A percentile compares a stretch with the other conserved stretches of the same genome.
phyloP scores from a whole-genome alignment of 2,888 invertebrate species.

The Pilophorus perplexus region DNA sequence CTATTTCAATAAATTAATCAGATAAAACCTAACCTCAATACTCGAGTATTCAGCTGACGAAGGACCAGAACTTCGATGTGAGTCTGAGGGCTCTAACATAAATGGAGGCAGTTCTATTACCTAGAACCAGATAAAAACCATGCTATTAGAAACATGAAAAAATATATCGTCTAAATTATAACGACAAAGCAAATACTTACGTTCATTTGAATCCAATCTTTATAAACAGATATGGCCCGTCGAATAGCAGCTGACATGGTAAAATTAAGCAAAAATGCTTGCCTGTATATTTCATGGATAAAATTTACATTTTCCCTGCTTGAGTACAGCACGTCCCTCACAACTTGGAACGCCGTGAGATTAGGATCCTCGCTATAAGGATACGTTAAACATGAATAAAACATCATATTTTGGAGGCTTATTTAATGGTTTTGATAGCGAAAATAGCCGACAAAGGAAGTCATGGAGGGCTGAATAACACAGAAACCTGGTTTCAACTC shows the following conservation, averaged over 20 bases:
- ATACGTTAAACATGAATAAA: background rate
- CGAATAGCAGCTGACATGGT: slow-evolving; percentile 82
- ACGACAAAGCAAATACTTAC: slow-evolving; percentile 53
- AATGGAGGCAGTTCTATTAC: slow-evolving; percentile 75
- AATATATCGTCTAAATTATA: background rate
- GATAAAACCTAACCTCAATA: no score
- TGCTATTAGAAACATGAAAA: background rate
- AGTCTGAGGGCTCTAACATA: slow-evolving; percentile 59
- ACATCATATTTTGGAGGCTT: background rate
- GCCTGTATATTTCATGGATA: slow-evolving; percentile 88
- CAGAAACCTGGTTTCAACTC: no score
- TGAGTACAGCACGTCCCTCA: slow-evolving; percentile 81
- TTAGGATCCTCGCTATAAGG: slow-evolving; percentile 47
- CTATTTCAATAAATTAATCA: no score
- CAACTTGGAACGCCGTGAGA: slow-evolving; percentile 56
- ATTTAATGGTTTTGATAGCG: no score
- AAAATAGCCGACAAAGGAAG: no score
- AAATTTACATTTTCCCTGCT: slow-evolving; percentile 91
- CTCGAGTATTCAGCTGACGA: slow-evolving; percentile 46
- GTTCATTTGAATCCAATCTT: slow-evolving; percentile 91
- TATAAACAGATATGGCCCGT: slow-evolving; percentile 86
- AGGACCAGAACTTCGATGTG: slow-evolving; percentile 46
- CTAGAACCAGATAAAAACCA: slow-evolving; percentile 51
- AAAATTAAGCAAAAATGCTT: slow-evolving; percentile 88
- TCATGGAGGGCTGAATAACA: no score